Percentiles rank a stretch among this genome's conserved stretches.
These are phyloP conservation scores for Drosophila repleta DNA, from an alignment of 1,140 invertebrate genomes.

Conservation along the genomic window DNA sequence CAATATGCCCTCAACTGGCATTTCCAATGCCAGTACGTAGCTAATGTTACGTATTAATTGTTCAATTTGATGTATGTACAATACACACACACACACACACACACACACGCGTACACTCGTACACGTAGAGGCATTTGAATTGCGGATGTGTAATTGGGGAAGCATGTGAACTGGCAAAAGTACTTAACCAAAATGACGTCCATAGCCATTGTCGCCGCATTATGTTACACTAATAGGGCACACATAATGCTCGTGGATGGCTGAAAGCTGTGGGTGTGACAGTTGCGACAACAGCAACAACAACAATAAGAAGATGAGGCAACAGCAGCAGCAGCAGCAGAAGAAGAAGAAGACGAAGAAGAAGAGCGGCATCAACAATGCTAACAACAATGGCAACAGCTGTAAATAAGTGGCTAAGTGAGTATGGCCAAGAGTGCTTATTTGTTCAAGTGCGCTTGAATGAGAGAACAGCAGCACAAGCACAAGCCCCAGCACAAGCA, in stretches of 20 bases:
- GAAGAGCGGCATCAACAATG: conserved; percentile 31
- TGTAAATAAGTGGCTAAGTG: conserved; percentile 64
- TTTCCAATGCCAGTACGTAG: no score
- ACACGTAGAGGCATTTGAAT: conserved; percentile 2
- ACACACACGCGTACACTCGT: neutral
- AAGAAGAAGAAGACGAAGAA: neutral
- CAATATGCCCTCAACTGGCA: no score
- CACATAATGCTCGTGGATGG: conserved; percentile 26
- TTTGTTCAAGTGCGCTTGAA: conserved; percentile 61
- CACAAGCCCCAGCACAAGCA: conserved; percentile 2
- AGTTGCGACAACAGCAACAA: conserved; percentile 17
- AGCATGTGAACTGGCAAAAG: conserved; percentile 4
- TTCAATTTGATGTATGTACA: neutral
- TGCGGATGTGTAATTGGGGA: conserved; percentile 18
- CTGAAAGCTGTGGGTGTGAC: conserved; percentile 37
- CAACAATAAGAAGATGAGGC: neutral
- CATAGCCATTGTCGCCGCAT: conserved; percentile 41
- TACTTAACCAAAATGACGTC: conserved; percentile 28
- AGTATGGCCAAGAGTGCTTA: conserved; percentile 65
- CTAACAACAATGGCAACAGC: conserved; percentile 54
- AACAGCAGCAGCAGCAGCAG: no score
- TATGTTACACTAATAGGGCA: conserved; percentile 47
- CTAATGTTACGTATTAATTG: neutral
- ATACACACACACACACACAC: no score
- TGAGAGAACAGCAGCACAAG: conserved; percentile 39